phyloP scores from a whole-genome alignment of 1,140 invertebrate species.

The Drosophila erecta region DNA sequence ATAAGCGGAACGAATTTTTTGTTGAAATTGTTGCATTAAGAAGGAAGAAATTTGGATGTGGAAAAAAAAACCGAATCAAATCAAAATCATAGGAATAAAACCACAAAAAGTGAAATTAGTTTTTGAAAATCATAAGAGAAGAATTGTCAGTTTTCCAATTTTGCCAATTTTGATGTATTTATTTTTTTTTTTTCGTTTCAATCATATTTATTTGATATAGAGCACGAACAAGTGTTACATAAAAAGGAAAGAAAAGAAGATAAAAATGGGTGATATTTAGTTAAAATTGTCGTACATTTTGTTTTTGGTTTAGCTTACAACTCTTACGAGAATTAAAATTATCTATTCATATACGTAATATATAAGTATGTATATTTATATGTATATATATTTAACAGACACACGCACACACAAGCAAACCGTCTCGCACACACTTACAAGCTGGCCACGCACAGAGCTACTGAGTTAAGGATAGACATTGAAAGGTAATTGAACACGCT shows the following conservation, averaged over 20 bases:
- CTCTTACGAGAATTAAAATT: constrained; percentile 74
- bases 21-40: constrained; percentile 56
- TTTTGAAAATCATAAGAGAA: constrained; percentile 53
- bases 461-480: constrained; percentile 71
- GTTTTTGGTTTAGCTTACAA: constrained; percentile 71
- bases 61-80: constrained; percentile 36
- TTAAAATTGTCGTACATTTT: constrained; percentile 74
- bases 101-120: constrained; percentile 45
- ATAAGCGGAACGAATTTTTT: constrained; percentile 48
- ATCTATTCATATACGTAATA: constrained; percentile 59
- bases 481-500: constrained; percentile 72
- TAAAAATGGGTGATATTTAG: constrained; percentile 84
- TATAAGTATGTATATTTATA: constrained; percentile 28
- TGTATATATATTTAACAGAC: constrained; percentile 26
- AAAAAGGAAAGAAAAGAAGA: constrained; percentile 84
- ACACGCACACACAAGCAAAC: constrained; percentile 42
- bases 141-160: constrained; percentile 80
- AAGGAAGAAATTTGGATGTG: constrained; percentile 33
- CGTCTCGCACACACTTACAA: constrained; percentile 51
- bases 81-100: constrained; percentile 43
- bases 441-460: constrained; percentile 66
- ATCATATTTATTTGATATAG: constrained; percentile 77
- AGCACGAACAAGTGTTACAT: constrained; percentile 83
- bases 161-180: constrained; percentile 79
- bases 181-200: constrained; percentile 44